A percentile compares a stretch with the other conserved stretches of the same genome.
phyloP scores from a whole-genome alignment of 1,140 invertebrate species.

The Sycobia sp. region DNA sequence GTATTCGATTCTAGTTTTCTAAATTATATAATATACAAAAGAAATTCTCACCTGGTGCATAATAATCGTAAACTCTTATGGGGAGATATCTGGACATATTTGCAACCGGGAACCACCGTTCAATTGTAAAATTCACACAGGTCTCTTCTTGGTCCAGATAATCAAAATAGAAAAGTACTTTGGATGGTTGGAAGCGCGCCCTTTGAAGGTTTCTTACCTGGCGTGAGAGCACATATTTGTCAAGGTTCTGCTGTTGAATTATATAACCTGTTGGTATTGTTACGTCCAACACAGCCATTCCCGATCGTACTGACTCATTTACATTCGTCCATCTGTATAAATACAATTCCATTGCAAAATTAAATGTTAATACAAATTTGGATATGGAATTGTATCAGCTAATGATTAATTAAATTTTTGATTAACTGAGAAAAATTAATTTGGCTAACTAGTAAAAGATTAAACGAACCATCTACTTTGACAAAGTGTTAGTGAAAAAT shows the following conservation, averaged over 20 bases:
- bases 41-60: constrained; percentile 81
- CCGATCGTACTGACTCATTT: constrained; percentile 81
- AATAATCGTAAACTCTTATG: constrained; percentile 93
- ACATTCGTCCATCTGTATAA: constrained; percentile 76
- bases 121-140: constrained; percentile 90
- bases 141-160: constrained; percentile 82
- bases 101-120: constrained; percentile 94
- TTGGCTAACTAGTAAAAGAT: too few species aligned
- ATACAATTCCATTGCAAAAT: too few species aligned
- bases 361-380: too few species aligned
- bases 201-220: constrained; percentile 80
- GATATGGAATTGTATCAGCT: too few species aligned
- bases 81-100: constrained; percentile 93
- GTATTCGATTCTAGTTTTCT: too few species aligned
- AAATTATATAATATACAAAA: too few species aligned
- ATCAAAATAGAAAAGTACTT: constrained; percentile 94
- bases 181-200: constrained; percentile 80
- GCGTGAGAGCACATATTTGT: constrained; percentile 78
- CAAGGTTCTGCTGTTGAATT: constrained; percentile 87
- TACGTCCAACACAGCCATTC: constrained; percentile 90
- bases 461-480: too few species aligned
- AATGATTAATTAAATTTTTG: too few species aligned
- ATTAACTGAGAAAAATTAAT: too few species aligned
- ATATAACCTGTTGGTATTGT: constrained; percentile 93
- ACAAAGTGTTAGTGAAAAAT: not conserved